These are phyloP conservation scores for Phymorhynchus buccinoides DNA, from an alignment of 1,140 invertebrate genomes.

Conservation along the genomic window DNA sequence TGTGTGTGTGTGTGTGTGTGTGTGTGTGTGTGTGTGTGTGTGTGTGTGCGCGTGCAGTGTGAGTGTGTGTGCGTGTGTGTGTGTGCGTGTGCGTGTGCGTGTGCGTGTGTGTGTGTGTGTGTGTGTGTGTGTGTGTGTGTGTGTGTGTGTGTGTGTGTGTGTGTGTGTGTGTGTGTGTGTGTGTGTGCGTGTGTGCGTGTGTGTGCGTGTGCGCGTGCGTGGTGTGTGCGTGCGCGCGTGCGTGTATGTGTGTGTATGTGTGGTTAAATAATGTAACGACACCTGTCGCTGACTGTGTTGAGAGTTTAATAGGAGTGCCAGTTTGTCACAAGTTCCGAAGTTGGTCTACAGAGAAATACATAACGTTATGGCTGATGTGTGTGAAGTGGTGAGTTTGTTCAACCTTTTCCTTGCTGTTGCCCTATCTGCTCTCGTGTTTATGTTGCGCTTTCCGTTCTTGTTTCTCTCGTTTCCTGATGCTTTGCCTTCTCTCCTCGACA, in stretches of 20 bases:
- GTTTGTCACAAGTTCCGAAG: no score
- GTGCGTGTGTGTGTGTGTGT: conserved; percentile 9
- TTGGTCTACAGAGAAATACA: no score
- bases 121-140: neutral
- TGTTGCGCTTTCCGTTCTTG: no score
- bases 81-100: neutral
- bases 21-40: neutral
- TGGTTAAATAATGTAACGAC: no score
- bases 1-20: neutral
- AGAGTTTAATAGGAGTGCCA: no score
- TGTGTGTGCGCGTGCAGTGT: conserved; percentile 3
- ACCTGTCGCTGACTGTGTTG: no score
- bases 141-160: conserved; percentile 19
- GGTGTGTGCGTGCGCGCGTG: neutral
- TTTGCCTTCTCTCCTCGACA: no score
- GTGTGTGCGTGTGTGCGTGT: neutral
- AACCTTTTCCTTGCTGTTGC: no score
- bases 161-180: conserved; percentile 27
- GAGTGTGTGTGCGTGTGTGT: neutral
- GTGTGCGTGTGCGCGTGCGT: neutral
- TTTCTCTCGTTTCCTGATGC: no score
- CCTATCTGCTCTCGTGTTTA: no score
- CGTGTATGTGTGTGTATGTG: neutral
- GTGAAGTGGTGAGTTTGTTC: no score
- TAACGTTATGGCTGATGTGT: no score